These are phyloP conservation scores for Crax fasciolata DNA, from an alignment of 2,797 vertebrate genomes.

Conservation along the genomic window DNA sequence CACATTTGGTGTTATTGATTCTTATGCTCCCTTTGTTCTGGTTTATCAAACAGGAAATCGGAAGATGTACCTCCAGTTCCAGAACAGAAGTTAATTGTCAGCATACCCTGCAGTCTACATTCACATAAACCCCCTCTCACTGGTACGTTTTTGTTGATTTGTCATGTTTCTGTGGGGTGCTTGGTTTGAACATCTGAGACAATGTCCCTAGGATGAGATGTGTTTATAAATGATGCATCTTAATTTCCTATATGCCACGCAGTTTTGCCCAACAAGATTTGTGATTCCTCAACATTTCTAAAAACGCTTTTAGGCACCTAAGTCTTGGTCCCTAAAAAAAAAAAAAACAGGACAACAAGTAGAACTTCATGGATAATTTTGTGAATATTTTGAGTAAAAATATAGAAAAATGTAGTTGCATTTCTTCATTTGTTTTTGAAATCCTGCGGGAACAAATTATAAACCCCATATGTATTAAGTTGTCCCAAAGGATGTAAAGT, in stretches of 20 bases:
- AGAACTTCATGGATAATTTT: neutral
- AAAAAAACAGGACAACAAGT: neutral
- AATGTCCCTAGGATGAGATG: neutral
- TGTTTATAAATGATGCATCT: neutral
- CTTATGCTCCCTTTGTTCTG: conserved; percentile 8
- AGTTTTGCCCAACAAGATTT: neutral
- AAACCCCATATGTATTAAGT: neutral
- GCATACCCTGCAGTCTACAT: conserved; percentile 92
- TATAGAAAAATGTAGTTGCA: neutral
- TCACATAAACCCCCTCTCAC: conserved; percentile 95
- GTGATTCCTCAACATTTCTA: neutral
- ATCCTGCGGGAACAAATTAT: neutral
- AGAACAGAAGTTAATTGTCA: conserved; percentile 90
- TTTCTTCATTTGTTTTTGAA: neutral
- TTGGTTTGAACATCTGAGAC: neutral
- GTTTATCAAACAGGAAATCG: conserved; percentile 76
- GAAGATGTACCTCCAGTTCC: conserved; percentile 80
- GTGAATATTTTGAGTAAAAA: neutral
- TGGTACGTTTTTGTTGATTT: conserved; percentile 82
- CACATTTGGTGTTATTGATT: neutral
- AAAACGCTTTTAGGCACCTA: neutral
- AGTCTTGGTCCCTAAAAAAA: neutral
- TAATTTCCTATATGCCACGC: neutral
- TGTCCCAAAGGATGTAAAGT: neutral
- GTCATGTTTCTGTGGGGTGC: neutral